Percentiles rank a stretch among this genome's conserved stretches.
These are phyloP conservation scores for Aleiodes leptofemur DNA, from an alignment of 2,888 invertebrate genomes.

Conservation along the genomic window DNA sequence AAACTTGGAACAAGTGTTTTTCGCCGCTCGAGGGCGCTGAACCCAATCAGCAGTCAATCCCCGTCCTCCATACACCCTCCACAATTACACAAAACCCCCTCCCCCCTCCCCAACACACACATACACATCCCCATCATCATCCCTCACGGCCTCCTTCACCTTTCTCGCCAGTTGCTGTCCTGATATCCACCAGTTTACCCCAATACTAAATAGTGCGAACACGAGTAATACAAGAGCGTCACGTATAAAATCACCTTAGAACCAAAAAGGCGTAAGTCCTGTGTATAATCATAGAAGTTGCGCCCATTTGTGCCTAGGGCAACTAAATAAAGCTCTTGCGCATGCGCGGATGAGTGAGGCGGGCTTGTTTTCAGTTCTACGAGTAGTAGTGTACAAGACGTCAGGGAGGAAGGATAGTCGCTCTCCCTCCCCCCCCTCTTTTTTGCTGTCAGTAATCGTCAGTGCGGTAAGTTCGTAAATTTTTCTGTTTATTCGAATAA, in stretches of 20 bases:
- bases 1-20: background rate
- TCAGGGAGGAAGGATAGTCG: conserved; percentile 53
- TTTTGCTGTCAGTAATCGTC: conserved; percentile 36
- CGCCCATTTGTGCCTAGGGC: too few species aligned
- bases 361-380: conserved; percentile 58
- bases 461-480: conserved; percentile 54
- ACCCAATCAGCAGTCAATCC: background rate
- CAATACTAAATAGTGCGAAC: conserved; percentile 1
- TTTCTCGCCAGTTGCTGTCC: background rate
- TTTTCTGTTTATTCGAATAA: background rate
- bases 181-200: background rate
- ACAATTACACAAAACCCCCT: background rate
- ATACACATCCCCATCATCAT: background rate
- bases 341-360: conserved; percentile 45
- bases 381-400: conserved; percentile 56
- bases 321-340: conserved; percentile 39
- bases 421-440: conserved; percentile 45
- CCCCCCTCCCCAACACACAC: background rate
- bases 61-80: background rate
- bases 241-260: too few species aligned
- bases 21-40: conserved; percentile 13
- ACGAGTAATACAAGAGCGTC: conserved; percentile 1
- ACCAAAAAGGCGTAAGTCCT: too few species aligned
- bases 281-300: too few species aligned
- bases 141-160: too few species aligned